Conservation (phyloP, 2,888 invertebrate genomes). For the Cephus runcator region DNA sequence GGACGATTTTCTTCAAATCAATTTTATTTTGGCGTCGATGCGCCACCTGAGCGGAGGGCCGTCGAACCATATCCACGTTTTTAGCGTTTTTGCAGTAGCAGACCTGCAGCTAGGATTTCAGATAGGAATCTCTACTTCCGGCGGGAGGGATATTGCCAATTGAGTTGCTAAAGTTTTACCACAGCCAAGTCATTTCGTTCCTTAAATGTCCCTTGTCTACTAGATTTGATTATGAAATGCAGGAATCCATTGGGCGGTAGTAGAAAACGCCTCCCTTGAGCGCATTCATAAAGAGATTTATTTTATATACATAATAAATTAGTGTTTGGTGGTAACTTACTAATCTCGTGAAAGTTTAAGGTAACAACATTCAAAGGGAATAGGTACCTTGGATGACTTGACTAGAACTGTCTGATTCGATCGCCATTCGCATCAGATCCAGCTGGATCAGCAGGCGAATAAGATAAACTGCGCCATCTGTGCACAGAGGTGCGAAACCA, state of each 20-base stretch:
- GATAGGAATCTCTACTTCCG: not conserved
- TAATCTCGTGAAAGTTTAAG: not conserved
- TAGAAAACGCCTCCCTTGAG: not conserved
- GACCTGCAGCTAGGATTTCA: too few species aligned
- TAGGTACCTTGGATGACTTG: not conserved
- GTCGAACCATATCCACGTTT: too few species aligned
- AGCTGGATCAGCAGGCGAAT: not conserved
- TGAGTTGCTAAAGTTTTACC: slow-evolving; percentile 10
- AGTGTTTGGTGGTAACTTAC: not conserved
- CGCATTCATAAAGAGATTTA: slow-evolving; percentile 34
- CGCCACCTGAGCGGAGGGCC: too few species aligned
- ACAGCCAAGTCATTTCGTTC: not conserved
- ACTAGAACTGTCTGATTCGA: not conserved
- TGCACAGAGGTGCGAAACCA: not conserved
- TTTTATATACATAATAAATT: slow-evolving; percentile 44
- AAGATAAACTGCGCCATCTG: not conserved
- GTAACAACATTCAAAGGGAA: not conserved
- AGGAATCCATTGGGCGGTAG: not conserved
- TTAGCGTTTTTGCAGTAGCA: too few species aligned
- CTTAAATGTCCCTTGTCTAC: not conserved
- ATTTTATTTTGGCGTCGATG: too few species aligned
- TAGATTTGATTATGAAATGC: too few species aligned
- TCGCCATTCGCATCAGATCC: not conserved
- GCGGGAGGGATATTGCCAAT: slow-evolving; percentile 13
- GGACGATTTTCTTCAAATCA: too few species aligned